phyloP scores from a whole-genome alignment of 2,113 vertebrate species.

The Cyprinodon tularosa region DNA sequence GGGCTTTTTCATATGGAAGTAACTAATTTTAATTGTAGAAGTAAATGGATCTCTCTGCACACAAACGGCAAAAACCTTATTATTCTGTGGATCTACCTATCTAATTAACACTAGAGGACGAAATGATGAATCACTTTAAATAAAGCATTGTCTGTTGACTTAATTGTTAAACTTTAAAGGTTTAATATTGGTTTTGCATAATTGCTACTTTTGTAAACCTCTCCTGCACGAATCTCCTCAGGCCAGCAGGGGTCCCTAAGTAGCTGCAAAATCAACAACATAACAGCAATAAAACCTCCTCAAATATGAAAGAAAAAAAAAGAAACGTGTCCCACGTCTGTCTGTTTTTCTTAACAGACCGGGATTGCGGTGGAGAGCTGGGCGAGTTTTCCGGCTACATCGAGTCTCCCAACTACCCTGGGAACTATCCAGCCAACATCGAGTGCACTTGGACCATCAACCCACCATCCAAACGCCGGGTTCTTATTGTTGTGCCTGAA shows the following conservation, averaged over 20 bases:
- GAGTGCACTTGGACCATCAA: conserved; percentile 98
- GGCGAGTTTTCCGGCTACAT: conserved; percentile 96
- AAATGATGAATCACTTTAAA: neutral
- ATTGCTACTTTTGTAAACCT: neutral
- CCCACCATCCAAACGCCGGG: conserved; percentile 93
- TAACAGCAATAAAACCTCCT: conserved; percentile 8
- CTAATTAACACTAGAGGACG: neutral
- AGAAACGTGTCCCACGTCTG: conserved; percentile 10
- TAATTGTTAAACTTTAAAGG: neutral
- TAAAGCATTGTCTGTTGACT: too few relatives aligned
- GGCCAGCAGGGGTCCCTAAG: neutral
- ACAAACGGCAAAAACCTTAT: neutral
- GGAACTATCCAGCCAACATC: conserved; percentile 93
- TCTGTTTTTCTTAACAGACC: conserved; percentile 80
- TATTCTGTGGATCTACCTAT: neutral
- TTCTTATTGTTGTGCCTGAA: conserved; percentile 96
- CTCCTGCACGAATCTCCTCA: neutral
- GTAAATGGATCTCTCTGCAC: neutral
- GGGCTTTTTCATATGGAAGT: neutral
- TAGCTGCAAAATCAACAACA: neutral
- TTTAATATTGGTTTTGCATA: neutral
- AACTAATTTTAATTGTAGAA: neutral
- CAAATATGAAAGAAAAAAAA: conserved; percentile 3
- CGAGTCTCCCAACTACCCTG: conserved; percentile 97
- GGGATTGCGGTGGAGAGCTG: conserved; percentile 92